phyloP scores from a whole-genome alignment of 1,140 invertebrate species.

The Thereuonema tuberculata region DNA sequence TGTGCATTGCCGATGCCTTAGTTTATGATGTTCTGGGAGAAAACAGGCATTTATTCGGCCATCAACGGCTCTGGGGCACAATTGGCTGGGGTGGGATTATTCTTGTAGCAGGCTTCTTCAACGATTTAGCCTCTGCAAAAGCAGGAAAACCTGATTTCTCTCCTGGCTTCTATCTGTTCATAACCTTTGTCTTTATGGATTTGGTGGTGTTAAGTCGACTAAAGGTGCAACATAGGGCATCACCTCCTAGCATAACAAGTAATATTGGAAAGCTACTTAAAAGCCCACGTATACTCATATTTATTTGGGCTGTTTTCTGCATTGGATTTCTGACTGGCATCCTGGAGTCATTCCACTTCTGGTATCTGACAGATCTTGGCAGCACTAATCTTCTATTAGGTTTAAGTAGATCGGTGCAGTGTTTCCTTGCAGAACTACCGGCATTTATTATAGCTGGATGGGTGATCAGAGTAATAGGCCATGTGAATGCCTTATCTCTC shows the following conservation, averaged over 20 bases:
- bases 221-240: conserved; percentile 5
- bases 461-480: conserved; percentile 30
- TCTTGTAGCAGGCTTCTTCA: neutral
- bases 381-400: conserved; percentile 5
- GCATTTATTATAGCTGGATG: conserved; percentile 25
- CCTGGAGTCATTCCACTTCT: no score
- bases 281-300: no score
- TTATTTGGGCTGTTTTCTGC: no score
- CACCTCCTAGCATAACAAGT: conserved; percentile 4
- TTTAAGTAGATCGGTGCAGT: conserved; percentile 22
- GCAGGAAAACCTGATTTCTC: conserved; percentile 4
- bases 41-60: conserved; percentile 19
- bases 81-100: neutral
- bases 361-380: no score
- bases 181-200: conserved; percentile 12
- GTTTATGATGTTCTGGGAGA: conserved; percentile 16
- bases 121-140: neutral
- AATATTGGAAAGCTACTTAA: no score
- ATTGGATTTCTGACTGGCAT: no score
- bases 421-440: conserved; percentile 26
- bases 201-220: conserved; percentile 11
- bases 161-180: conserved; percentile 17
- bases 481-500: conserved; percentile 23
- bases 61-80: conserved; percentile 19
- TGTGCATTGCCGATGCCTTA: conserved; percentile 1